Percentiles rank a stretch among this genome's conserved stretches.
Conservation (phyloP, 2,797 vertebrate species). For the Morelia viridis region DNA sequence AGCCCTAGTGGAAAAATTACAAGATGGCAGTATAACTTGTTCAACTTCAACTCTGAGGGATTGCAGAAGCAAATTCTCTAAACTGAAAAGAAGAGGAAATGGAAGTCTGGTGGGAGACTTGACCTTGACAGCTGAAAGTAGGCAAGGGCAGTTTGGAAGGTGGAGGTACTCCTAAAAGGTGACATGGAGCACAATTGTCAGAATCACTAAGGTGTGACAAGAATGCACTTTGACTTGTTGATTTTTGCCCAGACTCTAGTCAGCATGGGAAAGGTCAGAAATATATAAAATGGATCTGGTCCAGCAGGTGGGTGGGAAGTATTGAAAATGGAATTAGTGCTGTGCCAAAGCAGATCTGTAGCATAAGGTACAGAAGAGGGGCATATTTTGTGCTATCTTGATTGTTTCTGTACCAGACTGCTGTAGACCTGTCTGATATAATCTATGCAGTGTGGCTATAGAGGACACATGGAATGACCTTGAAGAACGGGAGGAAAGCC, state of each 20-base stretch:
- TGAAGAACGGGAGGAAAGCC: background rate
- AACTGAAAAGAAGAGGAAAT: background rate
- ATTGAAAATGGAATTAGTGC: background rate
- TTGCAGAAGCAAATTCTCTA: background rate
- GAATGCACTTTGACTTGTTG: background rate
- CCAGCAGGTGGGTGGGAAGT: background rate
- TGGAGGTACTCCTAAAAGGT: background rate
- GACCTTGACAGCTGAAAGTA: background rate
- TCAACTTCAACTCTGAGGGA: too few relatives aligned
- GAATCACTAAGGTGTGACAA: background rate
- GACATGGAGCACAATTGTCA: background rate
- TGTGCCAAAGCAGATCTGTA: background rate
- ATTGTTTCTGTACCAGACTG: background rate
- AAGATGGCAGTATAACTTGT: background rate
- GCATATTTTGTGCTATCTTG: background rate
- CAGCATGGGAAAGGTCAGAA: background rate
- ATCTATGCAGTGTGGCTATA: background rate
- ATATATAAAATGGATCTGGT: background rate
- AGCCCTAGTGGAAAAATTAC: background rate
- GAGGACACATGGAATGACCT: background rate
- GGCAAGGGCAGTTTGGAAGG: background rate
- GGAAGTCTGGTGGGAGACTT: background rate
- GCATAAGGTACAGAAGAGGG: background rate
- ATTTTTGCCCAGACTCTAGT: background rate
- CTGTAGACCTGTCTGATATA: background rate